Conservation (phyloP, 2,113 vertebrate species). For the Tiliqua scincoides region DNA sequence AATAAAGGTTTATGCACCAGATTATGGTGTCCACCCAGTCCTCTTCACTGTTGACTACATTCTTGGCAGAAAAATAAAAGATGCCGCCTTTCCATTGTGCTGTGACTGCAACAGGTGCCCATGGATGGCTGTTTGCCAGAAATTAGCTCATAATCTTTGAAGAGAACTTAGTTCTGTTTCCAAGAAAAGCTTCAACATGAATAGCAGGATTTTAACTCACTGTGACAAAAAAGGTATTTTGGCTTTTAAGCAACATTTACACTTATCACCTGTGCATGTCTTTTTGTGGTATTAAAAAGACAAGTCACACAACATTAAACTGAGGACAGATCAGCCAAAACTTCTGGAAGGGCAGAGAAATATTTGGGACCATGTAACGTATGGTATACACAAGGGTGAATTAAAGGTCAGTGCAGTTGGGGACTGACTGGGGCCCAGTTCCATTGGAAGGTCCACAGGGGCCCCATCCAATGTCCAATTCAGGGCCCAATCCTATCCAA, state of each 20-base stretch:
- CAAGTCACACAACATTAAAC: background rate
- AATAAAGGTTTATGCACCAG: background rate
- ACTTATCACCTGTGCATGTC: constrained; percentile 9
- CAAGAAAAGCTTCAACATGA: constrained; percentile 28
- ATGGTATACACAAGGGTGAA: background rate
- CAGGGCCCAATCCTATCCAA: too few species aligned
- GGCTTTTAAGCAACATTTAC: background rate
- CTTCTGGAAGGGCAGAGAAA: too few species aligned
- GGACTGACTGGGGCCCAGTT: too few species aligned
- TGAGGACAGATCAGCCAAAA: background rate
- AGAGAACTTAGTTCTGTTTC: constrained; percentile 2
- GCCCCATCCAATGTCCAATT: too few species aligned
- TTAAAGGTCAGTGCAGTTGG: too few species aligned
- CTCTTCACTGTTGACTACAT: background rate
- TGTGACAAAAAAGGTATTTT: background rate
- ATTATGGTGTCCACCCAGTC: background rate
- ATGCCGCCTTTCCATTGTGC: background rate
- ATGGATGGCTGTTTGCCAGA: background rate
- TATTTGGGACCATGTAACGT: background rate
- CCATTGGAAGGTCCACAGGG: too few species aligned
- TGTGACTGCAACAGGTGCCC: background rate
- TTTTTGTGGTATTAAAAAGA: background rate
- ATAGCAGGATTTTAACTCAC: background rate
- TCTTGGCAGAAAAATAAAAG: fast-evolving
- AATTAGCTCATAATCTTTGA: background rate